Evolutionary conservation across 2,797 vertebrate genomes (phyloP).

Genomic region (Coendou prehensilis): DNA sequence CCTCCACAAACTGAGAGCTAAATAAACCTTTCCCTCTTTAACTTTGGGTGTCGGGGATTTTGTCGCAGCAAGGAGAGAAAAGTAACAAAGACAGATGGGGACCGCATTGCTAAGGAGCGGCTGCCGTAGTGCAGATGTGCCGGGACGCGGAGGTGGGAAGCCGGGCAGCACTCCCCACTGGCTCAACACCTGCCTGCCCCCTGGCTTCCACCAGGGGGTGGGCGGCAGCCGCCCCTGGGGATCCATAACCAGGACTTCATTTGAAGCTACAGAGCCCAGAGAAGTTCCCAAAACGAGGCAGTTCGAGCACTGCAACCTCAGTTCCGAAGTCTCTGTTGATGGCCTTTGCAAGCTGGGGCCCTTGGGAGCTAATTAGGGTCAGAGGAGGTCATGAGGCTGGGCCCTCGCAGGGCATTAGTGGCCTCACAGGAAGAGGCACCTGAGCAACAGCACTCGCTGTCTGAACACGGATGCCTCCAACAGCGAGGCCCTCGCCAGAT

Average conservation of each 20-base stretch:
- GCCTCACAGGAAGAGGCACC: not conserved
- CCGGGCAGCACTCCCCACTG: too few species aligned
- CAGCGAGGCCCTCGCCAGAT: not conserved
- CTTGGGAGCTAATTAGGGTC: not conserved
- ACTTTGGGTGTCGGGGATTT: too few species aligned
- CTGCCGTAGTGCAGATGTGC: accelerated
- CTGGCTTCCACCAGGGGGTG: too few species aligned
- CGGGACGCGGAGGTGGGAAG: too few species aligned
- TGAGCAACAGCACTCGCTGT: not conserved
- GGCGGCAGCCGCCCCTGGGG: not conserved
- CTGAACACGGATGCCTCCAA: not conserved
- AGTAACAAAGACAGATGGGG: not conserved
- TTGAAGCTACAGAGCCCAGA: not conserved
- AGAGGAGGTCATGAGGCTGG: not conserved
- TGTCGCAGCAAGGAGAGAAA: too few species aligned
- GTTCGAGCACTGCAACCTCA: not conserved
- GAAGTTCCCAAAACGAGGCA: not conserved
- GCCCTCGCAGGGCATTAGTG: not conserved
- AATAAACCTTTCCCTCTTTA: too few species aligned
- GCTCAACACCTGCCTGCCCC: not conserved
- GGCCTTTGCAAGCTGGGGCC: not conserved
- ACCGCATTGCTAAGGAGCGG: not conserved
- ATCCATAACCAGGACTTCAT: not conserved
- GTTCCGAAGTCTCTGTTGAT: not conserved
- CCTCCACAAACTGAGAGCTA: too few species aligned